These are phyloP conservation scores for Neomicropteryx cornuta DNA, from an alignment of 1,140 invertebrate genomes.

Conservation along the genomic window DNA sequence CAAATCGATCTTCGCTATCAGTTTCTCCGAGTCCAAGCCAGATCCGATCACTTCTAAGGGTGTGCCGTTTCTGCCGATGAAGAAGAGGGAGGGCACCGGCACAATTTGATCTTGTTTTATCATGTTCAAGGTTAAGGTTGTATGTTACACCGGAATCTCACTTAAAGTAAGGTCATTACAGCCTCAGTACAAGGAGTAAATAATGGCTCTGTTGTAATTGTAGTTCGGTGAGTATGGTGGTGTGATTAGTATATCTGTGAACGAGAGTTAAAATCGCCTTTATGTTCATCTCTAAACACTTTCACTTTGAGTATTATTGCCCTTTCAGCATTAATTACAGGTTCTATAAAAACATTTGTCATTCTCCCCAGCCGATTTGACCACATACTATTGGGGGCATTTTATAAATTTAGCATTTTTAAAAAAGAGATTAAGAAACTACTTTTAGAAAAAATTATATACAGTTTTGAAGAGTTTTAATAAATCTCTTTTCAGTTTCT, in stretches of 20 bases:
- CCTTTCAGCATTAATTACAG: no score
- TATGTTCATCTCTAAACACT: not conserved
- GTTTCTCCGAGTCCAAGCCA: conserved; percentile 30
- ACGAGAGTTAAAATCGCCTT: not conserved
- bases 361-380: no score
- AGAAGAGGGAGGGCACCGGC: conserved; percentile 73
- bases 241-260: not conserved
- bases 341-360: no score
- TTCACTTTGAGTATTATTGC: no score
- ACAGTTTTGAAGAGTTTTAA: no score
- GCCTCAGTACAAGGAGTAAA: not conserved
- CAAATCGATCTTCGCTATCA: conserved; percentile 41
- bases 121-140: conserved; percentile 15
- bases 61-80: conserved; percentile 66
- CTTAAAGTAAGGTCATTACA: not conserved
- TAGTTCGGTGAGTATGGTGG: not conserved
- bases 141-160: not conserved
- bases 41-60: conserved; percentile 68
- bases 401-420: no score
- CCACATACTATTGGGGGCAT: no score
- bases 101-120: conserved; percentile 62
- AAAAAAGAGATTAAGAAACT: no score
- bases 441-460: no score
- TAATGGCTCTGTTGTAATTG: not conserved
- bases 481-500: no score